phyloP scores from a whole-genome alignment of 2,888 invertebrate species.

The Arrhopalites spinosus region DNA sequence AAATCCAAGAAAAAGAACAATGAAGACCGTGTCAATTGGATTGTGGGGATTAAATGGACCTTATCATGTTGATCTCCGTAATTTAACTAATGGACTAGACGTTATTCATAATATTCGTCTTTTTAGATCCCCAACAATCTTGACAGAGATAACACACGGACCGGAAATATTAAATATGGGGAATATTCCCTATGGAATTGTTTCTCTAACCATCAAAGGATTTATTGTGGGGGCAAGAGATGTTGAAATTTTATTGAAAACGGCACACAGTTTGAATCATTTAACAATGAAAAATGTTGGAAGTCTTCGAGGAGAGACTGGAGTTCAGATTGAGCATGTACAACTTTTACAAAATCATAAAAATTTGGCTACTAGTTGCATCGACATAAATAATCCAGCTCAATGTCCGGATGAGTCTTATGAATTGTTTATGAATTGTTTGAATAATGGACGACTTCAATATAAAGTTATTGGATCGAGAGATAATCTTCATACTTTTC shows the following conservation, averaged over 20 bases:
- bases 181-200: conserved; percentile 22
- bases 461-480: conserved; percentile 28
- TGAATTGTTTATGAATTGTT: conserved; percentile 16
- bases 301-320: not conserved
- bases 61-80: conserved; percentile 27
- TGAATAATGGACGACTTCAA: conserved; percentile 21
- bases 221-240: conserved; percentile 20
- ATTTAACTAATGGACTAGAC: conserved; percentile 18
- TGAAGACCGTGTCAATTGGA: conserved; percentile 33
- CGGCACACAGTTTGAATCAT: conserved; percentile 21
- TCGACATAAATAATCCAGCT: conserved; percentile 31
- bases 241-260: conserved; percentile 8
- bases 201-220: conserved; percentile 31
- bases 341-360: conserved; percentile 17
- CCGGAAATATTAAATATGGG: conserved; percentile 27
- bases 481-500: conserved; percentile 24
- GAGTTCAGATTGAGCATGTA: conserved; percentile 10
- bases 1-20: conserved; percentile 5
- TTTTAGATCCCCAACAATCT: conserved; percentile 27
- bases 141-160: conserved; percentile 18
- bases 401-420: conserved; percentile 24
- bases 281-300: conserved; percentile 32
- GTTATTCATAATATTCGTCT: conserved; percentile 26
- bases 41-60: conserved; percentile 35
- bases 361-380: conserved; percentile 18